Evolutionary conservation across 2,888 invertebrate species (phyloP), one percentile per base, ranked within the genome.

Genomic region (Octonoba sinensis): DNA sequence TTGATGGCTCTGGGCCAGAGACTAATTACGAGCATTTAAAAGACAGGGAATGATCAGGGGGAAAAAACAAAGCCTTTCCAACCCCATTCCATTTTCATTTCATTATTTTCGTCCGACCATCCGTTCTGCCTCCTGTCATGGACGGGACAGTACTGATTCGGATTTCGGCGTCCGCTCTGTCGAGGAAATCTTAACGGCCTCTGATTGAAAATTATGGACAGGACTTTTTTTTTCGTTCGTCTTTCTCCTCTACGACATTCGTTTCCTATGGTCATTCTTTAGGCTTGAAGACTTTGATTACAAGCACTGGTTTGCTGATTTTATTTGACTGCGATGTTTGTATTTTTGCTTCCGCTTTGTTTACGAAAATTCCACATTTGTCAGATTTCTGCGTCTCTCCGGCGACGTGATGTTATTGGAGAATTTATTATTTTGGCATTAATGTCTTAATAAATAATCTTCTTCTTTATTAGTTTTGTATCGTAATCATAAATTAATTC

Each of bases 1-100:
- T 72, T 78, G 78, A 78, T 78, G 71, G 78, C 71, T 71, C 71
- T 49, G 65, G 66, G 78, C 78, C 71, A 69, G 71, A 57, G 71
- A 72, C 78, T 78, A 78, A 78, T 78, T 72, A 59, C 78, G 70
- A 57, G 71, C 71, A 78, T 71, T 78, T 78, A 78, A 78, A 78
- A 70, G 76, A 77, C 76, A 64, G 56, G 62, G 36, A 70, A 71
- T 78, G 78, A 78, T 71, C 65, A 66, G 66, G 71, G 57, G 78
- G 71, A 71, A 78, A 70, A 78, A 78, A 78, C 78, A 78, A 78
- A 71, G 78, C 71, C 44, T 13, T n/a, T 15, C 59, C 59, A 36
- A 18, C 18, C 44, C 44, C 46, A 16, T 36, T 20, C 62, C 44
- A 15, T 44, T 18, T 62, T 44, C 36, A 44, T 62, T 27, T 59